A percentile compares a stretch with the other conserved stretches of the same genome.
These are phyloP conservation scores for Gyrodactylus salaris DNA, from an alignment of 1,140 invertebrate species.

Conservation along the genomic window DNA sequence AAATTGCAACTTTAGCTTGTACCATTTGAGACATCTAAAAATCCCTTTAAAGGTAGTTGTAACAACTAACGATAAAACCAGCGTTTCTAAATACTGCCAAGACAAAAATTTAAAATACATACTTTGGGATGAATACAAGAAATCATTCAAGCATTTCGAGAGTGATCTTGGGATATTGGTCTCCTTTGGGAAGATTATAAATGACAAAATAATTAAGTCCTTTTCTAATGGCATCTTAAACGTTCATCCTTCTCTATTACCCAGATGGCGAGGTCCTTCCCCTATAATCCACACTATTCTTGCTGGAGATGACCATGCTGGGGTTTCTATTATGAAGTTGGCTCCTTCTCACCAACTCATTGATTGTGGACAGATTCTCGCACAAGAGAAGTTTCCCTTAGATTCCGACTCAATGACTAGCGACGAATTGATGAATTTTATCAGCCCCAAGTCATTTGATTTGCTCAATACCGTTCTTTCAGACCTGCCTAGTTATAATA, in stretches of 20 bases:
- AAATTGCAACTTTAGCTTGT: not conserved
- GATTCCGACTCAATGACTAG: not conserved
- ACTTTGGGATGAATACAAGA: not conserved
- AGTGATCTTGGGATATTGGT: not conserved
- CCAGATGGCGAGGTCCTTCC: slow-evolving; percentile 57
- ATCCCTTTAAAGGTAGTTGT: not conserved
- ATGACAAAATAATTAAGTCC: slow-evolving; percentile 1
- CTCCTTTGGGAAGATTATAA: slow-evolving; percentile 1
- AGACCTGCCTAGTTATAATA: not conserved
- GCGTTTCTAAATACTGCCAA: not conserved
- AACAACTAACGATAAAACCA: not conserved
- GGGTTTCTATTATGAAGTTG: slow-evolving; percentile 56
- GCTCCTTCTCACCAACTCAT: slow-evolving; percentile 32
- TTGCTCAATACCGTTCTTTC: not conserved
- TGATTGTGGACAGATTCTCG: slow-evolving; percentile 47
- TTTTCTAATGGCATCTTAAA: slow-evolving; percentile 30
- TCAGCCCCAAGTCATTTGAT: not conserved
- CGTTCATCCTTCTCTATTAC: slow-evolving; percentile 53
- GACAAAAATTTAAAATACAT: not conserved
- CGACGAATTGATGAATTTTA: not conserved
- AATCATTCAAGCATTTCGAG: not conserved
- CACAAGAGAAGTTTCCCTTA: slow-evolving; percentile 25
- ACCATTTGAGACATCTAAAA: not conserved
- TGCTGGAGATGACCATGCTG: slow-evolving; percentile 42
- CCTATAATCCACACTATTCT: slow-evolving; percentile 47